Evolutionary conservation across 2,888 invertebrate species (phyloP).

Genomic region (Drosophila atroscutellata): DNA sequence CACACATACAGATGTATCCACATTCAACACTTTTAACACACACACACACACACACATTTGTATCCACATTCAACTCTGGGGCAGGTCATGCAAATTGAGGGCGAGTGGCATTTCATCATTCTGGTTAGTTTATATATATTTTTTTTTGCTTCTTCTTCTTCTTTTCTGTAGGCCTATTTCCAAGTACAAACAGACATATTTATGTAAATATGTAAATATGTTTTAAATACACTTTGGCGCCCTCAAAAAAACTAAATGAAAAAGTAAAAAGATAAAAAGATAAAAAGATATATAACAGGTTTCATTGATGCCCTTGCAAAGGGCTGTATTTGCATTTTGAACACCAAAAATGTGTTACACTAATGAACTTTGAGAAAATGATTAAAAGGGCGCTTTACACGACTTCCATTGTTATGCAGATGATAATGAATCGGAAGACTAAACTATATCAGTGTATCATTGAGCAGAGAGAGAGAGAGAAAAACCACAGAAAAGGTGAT

Average conservation of each 20-base stretch:
- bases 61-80: conserved; percentile 41
- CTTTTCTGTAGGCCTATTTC: conserved; percentile 56
- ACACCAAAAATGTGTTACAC: conserved; percentile 13
- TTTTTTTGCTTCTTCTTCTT: conserved; percentile 23
- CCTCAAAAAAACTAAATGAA: conserved; percentile 30
- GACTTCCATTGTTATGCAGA: neutral
- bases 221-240: conserved; percentile 51
- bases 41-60: neutral
- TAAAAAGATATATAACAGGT: conserved; percentile 49
- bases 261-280: conserved; percentile 3
- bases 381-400: neutral
- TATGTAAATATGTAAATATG: conserved; percentile 54
- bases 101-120: conserved; percentile 55
- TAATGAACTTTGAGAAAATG: neutral
- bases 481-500: neutral
- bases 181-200: conserved; percentile 28
- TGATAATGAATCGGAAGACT: neutral
- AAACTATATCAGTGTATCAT: neutral
- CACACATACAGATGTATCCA: neutral
- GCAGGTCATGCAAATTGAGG: conserved; percentile 62
- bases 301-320: conserved; percentile 58
- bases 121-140: neutral
- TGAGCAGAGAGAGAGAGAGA: neutral
- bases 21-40: neutral
- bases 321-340: conserved; percentile 20